Base-by-base conservation (phyloP, 2,888 invertebrate species). In the Pherbina coryleti region DNA sequence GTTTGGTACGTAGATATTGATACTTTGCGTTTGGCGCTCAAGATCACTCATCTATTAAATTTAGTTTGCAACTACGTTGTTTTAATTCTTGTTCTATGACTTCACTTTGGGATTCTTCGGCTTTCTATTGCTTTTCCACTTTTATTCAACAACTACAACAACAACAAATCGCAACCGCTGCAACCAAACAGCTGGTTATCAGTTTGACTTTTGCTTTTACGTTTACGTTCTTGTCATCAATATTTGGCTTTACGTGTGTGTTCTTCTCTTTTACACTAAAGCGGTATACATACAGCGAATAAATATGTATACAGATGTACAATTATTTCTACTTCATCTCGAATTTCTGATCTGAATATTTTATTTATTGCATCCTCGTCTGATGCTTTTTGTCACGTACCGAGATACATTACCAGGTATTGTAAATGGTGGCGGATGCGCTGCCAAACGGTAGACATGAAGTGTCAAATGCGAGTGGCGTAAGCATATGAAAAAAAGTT, bases 241-340 rank as follows among this genome's bases (percentile, higher is more conserved):
- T 74, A n/a, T 62, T 44, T 69, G 31, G 31, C 37, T 69, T 17
- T 22, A 3, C 44, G n/a, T 60, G 57, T 55, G 1, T 19, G n/a
- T n/a, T n/a, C 19, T 3, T 55, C 5, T 2, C 5, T 55, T 55
- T 55, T 19, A 1, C 1, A 37, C 55, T 37, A 57, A 72, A 72
- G 31, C 28, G 25, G 19, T 31, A n/a, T 64, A 79, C 80, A 74
- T 37, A 69, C 72, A 57, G 79, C 75, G 74, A 78, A 49, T 76
- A 73, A 78, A 28, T 53, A 69, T 64, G 77, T 74, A 73, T 75
- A 82, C 84, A 84, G 83, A 85, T 84, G 84, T 71, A 79, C n/a
- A 80, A 75, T 72, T 44, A 64, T 34, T 60, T 60, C 8, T 28
- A 60, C 25, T 25, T 60, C 57, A 60, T 14, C 11, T 22, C 8